Evolutionary conservation across 2,888 invertebrate species (phyloP), one percentile per base, ranked within the genome.

Genomic region (Nyleta sp.): DNA sequence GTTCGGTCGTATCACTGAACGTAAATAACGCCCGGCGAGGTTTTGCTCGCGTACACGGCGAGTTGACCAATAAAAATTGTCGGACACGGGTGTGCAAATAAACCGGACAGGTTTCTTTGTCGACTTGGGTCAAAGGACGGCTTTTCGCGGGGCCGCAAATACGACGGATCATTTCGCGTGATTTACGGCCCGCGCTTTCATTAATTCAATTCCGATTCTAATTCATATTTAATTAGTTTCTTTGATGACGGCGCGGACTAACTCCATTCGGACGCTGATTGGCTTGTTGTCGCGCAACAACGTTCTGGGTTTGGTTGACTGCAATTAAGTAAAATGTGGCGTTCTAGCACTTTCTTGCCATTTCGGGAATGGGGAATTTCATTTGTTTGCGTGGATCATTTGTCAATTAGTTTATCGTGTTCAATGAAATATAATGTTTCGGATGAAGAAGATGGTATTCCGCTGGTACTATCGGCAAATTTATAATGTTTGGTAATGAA

Each of bases 191-290:
- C 6, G 13, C 7, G 44, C 31, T 46, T 31, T 44, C 8, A 10
- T 31, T 46, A 46, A 33, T 33, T 44, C 18, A 31, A 46, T 46
- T 46, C 40, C 20, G n/a, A 20, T 44, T 33, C 40, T 33, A 60
- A 60, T 33, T 60, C 31, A 60, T 46, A 31, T 42, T 44, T 42
- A 57, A 59, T 59, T 42, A 59, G 59, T 44, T 42, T 46, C 46
- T 60, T 33, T 46, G 46, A 40, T 13, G 8, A 60, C 15, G 18
- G 28, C 28, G 6, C 28, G 28, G 28, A 28, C 10, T 28, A n/a
- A n/a, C 15, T 57, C 3, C 5, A 28, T 53, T 35, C 13, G 7
- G 3, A 28, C 40, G 28, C 28, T 28, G 28, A 6, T 28, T 28
- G 4, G 4, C 28, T 28, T 8, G 28, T 28, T 28, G 28, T 28